A percentile compares a stretch with the other conserved stretches of the same genome.
Conservation (phyloP, 2,888 invertebrate genomes). For the Andrena haemorrhoa region DNA sequence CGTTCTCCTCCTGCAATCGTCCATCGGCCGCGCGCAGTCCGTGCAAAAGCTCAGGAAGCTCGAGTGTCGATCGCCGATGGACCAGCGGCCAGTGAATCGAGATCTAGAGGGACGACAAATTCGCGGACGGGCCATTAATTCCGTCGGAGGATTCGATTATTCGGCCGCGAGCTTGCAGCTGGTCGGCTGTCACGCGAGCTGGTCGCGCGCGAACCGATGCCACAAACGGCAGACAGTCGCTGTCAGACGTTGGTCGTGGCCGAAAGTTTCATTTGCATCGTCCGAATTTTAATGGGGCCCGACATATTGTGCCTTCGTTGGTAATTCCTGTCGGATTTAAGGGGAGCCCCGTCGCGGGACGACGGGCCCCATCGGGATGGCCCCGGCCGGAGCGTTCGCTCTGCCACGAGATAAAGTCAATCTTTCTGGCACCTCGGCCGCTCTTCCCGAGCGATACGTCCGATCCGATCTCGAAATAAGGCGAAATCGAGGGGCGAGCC, state of each 20-base stretch:
- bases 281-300: constrained; percentile 73
- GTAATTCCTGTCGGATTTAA: constrained; percentile 75
- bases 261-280: constrained; percentile 76
- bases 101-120: constrained; percentile 46
- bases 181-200: constrained; percentile 60
- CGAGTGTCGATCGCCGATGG: background rate
- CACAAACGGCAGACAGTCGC: constrained; percentile 53
- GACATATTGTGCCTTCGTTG: constrained; percentile 72
- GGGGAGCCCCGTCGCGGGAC: constrained; percentile 50
- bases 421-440: constrained; percentile 67
- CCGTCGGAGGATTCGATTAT: constrained; percentile 63
- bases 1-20: background rate
- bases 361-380: constrained; percentile 50
- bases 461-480: constrained; percentile 65
- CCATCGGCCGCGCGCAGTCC: background rate
- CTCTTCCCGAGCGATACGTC: constrained; percentile 58
- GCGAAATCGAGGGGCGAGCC: constrained; percentile 38
- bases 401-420: constrained; percentile 72
- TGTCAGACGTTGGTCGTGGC: constrained; percentile 69
- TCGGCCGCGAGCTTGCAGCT: constrained; percentile 39
- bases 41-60: background rate
- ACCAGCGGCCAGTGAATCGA: background rate
- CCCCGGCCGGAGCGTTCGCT: constrained; percentile 51
- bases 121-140: constrained; percentile 64
- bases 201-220: constrained; percentile 58